These are phyloP conservation scores for Lasioglossum malachurum DNA, from an alignment of 2,888 invertebrate species.

Conservation along the genomic window DNA sequence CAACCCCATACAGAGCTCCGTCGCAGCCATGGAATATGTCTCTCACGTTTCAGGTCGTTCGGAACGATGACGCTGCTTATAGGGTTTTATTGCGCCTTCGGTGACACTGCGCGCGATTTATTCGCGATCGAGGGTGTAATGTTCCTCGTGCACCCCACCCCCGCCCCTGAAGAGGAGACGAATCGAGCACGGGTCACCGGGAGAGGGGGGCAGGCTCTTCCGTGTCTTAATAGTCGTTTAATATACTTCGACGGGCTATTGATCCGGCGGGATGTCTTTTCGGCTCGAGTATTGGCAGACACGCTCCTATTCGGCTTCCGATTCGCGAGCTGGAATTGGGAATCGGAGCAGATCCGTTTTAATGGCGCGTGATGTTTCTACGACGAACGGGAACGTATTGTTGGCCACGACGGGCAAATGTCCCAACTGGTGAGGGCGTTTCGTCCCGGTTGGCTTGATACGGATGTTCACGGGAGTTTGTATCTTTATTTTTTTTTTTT, in stretches of 20 bases:
- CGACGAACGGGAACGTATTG: background rate
- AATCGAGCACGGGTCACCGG: background rate
- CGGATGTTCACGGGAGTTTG: background rate
- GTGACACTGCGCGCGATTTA: conserved; percentile 27
- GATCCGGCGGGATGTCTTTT: conserved; percentile 8
- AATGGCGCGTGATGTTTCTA: background rate
- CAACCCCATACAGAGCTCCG: background rate
- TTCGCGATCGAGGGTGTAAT: conserved; percentile 20
- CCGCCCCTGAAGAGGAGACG: background rate
- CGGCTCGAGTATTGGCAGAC: background rate
- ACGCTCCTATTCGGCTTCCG: background rate
- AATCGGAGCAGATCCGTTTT: conserved; percentile 1
- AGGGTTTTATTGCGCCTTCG: conserved; percentile 49
- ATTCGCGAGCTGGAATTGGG: background rate
- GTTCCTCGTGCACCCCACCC: background rate
- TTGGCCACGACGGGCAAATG: no score
- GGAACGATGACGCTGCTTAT: conserved; percentile 34
- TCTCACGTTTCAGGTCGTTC: conserved; percentile 23
- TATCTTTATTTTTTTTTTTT: background rate
- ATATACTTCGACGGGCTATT: background rate
- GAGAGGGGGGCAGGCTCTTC: background rate
- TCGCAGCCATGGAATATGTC: conserved; percentile 21
- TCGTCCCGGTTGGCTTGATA: background rate
- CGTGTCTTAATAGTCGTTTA: conserved; percentile 13
- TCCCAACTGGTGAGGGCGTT: background rate